Base-by-base conservation (phyloP, 2,888 invertebrate genomes). In the Metellina segmentata region DNA sequence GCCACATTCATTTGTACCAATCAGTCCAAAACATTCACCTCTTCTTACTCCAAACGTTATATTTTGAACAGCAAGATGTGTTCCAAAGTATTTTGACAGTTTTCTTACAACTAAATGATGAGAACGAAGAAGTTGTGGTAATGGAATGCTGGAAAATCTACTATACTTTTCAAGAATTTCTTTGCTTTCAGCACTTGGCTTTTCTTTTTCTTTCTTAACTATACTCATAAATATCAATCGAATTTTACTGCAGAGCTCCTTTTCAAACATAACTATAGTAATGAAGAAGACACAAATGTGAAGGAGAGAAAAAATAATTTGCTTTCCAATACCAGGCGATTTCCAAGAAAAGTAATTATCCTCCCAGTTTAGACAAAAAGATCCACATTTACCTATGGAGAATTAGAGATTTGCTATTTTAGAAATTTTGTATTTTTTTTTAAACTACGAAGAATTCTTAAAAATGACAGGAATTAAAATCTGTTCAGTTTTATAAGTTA, bases 241-340 rank as follows among this genome's bases (percentile, higher is more conserved):
- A 20, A 61, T 6, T 6, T 7, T 4, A 20, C 13, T 52, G 13
- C 19, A 53, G 11, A 72, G 4, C 11, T 52, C 92, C 6, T 48
- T 13, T 78, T 93, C 93, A 7, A 93, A 51, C 7, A 92, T 53
- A 70, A 90, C 34, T 2, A 93, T 75, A 1, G 91, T 20, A 2
- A 81, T 7, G 49, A 92, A 85, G 61, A 86, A 93, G 11, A 93
- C 6, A 13, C 82, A 13, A 9, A 83, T 77, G 52, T 93, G 93
- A 9, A 95, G 70, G 1, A 96, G 90, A 94, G 97, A 96, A 94
- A 96, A 96, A 0, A 96, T 88, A 2, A 97, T 93, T 95, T 97
- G 97, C 1, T 96, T 95, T 49, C 97, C 96, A 53, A 97, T 96
- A 0, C 98, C 98, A 0, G 97, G 97, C 49, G 95, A 95, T 51